phyloP scores from a whole-genome alignment of 2,888 invertebrate genomes.

The Parnassius mnemosyne region DNA sequence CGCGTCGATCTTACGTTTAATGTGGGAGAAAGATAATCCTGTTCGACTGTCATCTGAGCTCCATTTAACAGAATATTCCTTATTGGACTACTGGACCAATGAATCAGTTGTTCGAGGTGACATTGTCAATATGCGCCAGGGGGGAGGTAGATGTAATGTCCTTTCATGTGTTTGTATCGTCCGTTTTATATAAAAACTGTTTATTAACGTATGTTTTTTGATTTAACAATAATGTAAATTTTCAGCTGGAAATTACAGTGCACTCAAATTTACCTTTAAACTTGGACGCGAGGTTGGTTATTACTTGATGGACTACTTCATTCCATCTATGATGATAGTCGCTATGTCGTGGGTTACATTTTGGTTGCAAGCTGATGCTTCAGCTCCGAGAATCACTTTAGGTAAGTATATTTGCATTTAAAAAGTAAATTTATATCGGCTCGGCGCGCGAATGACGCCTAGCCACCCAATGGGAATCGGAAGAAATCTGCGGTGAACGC shows the following conservation, averaged over 20 bases:
- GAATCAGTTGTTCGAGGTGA: conserved; percentile 85
- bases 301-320: conserved; percentile 93
- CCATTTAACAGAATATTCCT: conserved; percentile 89
- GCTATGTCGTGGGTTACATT: conserved; percentile 94
- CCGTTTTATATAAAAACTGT: conserved; percentile 17
- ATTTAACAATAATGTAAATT: conserved; percentile 22
- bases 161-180: conserved; percentile 41
- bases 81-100: conserved; percentile 86
- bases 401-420: conserved; percentile 67
- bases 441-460: too few relatives aligned
- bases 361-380: conserved; percentile 92
- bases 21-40: conserved; percentile 88
- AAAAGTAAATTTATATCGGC: too few relatives aligned
- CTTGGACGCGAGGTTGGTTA: conserved; percentile 91
- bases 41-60: conserved; percentile 87
- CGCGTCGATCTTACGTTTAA: conserved; percentile 85
- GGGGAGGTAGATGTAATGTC: conserved; percentile 84
- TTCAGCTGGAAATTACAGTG: conserved; percentile 90
- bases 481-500: too few relatives aligned
- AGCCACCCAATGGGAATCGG: too few relatives aligned
- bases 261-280: conserved; percentile 88
- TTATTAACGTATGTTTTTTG: conserved; percentile 10
- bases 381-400: conserved; percentile 89
- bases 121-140: conserved; percentile 83
- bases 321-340: conserved; percentile 92